phyloP scores from a whole-genome alignment of 2,888 invertebrate genomes.

The Zaprionus obscuricornis region DNA sequence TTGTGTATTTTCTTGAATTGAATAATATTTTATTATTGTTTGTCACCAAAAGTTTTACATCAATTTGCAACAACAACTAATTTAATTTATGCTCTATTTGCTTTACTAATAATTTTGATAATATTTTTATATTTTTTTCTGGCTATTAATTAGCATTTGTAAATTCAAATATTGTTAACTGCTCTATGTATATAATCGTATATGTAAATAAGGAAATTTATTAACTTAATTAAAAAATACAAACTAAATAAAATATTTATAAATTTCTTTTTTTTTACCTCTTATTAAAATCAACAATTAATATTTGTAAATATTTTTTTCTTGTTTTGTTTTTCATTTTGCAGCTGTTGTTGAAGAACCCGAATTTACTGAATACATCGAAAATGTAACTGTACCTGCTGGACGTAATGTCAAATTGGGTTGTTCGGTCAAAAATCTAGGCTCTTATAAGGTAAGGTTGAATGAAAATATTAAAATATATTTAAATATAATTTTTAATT shows the following conservation, averaged over 20 bases:
- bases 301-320: not conserved
- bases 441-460: slow-evolving; percentile 95
- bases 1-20: slow-evolving; percentile 14
- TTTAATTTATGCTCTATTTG: slow-evolving; percentile 49
- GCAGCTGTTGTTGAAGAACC: slow-evolving; percentile 91
- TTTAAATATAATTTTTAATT: no score
- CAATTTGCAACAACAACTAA: no score
- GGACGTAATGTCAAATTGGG: slow-evolving; percentile 94
- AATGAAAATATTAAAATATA: no score
- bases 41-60: slow-evolving; percentile 41
- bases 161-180: no score
- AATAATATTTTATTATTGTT: slow-evolving; percentile 40
- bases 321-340: slow-evolving; percentile 83
- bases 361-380: slow-evolving; percentile 94
- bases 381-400: slow-evolving; percentile 92
- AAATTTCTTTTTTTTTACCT: not conserved
- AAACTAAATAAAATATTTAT: slow-evolving; percentile 4
- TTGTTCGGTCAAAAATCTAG: slow-evolving; percentile 95
- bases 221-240: no score
- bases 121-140: no score
- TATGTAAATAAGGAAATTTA: no score
- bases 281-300: no score
- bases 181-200: no score
- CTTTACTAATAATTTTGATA: slow-evolving; percentile 12
- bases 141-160: no score